Evolutionary conservation across 1,140 invertebrate genomes (phyloP).

Genomic region (Lerema accius): DNA sequence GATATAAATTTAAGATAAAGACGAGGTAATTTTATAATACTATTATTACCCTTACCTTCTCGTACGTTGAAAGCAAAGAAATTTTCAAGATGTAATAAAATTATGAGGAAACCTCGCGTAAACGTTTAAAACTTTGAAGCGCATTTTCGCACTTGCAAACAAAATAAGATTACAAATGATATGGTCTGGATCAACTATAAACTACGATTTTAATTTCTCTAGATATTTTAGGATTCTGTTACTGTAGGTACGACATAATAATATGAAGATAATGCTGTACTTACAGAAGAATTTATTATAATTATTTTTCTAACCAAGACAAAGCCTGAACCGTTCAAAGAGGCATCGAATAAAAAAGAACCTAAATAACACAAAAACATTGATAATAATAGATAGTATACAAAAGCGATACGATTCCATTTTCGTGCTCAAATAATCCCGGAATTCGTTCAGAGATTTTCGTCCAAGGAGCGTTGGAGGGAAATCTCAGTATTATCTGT

Average conservation of each 20-base stretch:
- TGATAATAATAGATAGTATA: background rate
- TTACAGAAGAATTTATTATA: too few species aligned
- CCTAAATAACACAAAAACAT: background rate
- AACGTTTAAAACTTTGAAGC: background rate
- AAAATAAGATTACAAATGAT: too few species aligned
- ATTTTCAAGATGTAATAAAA: slow-evolving; percentile 4
- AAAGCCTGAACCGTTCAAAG: too few species aligned
- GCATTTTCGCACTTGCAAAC: too few species aligned
- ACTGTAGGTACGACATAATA: too few species aligned
- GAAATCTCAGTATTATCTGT: slow-evolving; percentile 14
- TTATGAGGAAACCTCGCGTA: background rate
- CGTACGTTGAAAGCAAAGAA: slow-evolving; percentile 1
- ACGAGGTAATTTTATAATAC: slow-evolving; percentile 10
- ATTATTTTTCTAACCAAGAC: too few species aligned
- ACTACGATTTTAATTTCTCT: too few species aligned
- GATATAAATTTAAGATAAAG: background rate
- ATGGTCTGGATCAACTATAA: too few species aligned
- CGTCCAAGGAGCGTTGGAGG: slow-evolving; percentile 3
- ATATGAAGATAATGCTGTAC: too few species aligned
- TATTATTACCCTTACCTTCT: slow-evolving; percentile 7
- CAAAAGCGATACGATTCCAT: slow-evolving; percentile 3
- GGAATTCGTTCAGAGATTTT: slow-evolving; percentile 6
- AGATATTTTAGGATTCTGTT: too few species aligned
- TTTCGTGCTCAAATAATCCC: slow-evolving; percentile 6
- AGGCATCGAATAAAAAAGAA: background rate